Conservation (phyloP, 2,797 vertebrate species). For the Pseudochromis fuscus region DNA sequence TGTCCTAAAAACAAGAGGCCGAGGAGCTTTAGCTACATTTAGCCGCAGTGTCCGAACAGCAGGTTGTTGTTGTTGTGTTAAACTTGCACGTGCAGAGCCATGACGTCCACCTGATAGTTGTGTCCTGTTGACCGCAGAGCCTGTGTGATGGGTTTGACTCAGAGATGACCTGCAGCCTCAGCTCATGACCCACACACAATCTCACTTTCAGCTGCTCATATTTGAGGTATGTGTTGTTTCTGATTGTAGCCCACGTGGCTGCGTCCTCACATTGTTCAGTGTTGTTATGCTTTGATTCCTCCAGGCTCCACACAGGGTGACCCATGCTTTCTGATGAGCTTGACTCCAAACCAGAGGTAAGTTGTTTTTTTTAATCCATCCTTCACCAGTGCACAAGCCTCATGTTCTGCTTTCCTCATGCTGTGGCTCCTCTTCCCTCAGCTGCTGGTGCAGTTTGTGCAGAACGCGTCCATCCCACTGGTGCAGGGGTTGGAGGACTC, state of each 20-base stretch:
- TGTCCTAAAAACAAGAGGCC: background rate
- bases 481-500: slow-evolving; percentile 93
- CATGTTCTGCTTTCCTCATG: too few species aligned
- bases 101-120: background rate
- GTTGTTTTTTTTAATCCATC: background rate
- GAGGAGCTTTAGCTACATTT: background rate
- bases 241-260: rapidly evolving
- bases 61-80: background rate
- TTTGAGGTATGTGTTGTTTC: slow-evolving; percentile 43
- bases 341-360: slow-evolving; percentile 99
- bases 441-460: slow-evolving; percentile 99
- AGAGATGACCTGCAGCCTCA: slow-evolving; percentile 66
- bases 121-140: slow-evolving; percentile 25
- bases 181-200: slow-evolving; percentile 53
- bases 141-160: slow-evolving; percentile 42
- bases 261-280: background rate
- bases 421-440: slow-evolving; percentile 54
- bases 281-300: slow-evolving; percentile 8
- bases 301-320: slow-evolving; percentile 89
- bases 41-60: background rate
- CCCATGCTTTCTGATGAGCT: slow-evolving; percentile 99
- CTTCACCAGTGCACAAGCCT: background rate
- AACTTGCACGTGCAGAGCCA: background rate
- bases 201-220: slow-evolving; percentile 43
- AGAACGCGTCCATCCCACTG: slow-evolving; percentile 97